phyloP scores from a whole-genome alignment of 2,113 vertebrate genomes.

The Passerina amoena region DNA sequence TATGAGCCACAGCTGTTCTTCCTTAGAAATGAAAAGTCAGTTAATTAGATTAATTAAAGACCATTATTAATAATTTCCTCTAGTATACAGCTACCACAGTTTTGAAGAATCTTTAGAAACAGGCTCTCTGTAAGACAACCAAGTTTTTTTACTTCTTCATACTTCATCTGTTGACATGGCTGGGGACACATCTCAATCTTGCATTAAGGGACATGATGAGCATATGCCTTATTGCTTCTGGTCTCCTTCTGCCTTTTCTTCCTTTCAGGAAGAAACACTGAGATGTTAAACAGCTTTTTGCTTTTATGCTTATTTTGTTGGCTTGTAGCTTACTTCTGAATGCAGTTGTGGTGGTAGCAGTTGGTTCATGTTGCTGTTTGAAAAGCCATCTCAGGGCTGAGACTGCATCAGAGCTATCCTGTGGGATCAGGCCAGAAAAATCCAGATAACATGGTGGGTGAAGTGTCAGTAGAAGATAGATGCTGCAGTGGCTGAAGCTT shows the following conservation, averaged over 20 bases:
- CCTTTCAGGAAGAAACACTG: background rate
- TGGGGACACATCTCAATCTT: rapidly evolving
- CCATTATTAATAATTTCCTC: background rate
- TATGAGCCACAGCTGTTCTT: background rate
- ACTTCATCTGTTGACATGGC: background rate
- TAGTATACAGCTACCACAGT: background rate
- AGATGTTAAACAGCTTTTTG: background rate
- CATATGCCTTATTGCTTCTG: background rate
- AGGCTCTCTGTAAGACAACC: background rate
- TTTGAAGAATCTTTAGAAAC: background rate
- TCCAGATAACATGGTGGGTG: no score
- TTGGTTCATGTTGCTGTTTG: background rate
- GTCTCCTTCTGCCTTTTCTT: background rate
- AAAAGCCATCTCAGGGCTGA: background rate
- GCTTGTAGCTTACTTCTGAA: background rate
- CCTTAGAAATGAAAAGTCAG: background rate
- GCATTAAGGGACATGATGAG: background rate
- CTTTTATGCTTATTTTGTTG: background rate
- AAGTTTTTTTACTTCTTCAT: background rate
- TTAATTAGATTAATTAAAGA: background rate
- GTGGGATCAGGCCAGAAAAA: background rate
- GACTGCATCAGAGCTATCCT: background rate
- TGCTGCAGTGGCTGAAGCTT: background rate
- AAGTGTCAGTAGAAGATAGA: background rate
- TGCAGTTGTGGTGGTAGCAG: background rate